Evolutionary conservation across 1,140 invertebrate genomes (phyloP).

Genomic region (Trachymyrmex septentrionalis): DNA sequence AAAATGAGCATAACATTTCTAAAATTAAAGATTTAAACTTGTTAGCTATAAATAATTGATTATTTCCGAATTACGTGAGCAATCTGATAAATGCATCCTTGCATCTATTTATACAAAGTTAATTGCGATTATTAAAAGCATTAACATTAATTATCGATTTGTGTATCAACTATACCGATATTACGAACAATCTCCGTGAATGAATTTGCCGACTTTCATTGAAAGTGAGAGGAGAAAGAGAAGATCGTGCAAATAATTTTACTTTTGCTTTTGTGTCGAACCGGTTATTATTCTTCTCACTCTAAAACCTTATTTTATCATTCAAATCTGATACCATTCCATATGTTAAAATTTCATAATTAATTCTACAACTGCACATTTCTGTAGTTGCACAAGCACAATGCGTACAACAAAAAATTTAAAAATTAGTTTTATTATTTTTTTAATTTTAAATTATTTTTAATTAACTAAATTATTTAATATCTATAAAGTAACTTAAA

Average conservation of each 20-base stretch:
- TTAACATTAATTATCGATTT: slow-evolving; percentile 41
- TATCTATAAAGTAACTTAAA: not conserved
- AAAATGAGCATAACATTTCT: not conserved
- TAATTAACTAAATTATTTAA: slow-evolving; percentile 5
- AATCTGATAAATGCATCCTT: not conserved
- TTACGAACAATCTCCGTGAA: not conserved
- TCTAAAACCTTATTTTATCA: not conserved
- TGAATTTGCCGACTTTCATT: slow-evolving; percentile 50
- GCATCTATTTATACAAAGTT: not conserved
- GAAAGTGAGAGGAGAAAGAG: slow-evolving; percentile 78
- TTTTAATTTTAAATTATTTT: not conserved
- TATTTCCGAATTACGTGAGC: not conserved
- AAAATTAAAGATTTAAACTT: not conserved
- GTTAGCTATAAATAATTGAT: not conserved
- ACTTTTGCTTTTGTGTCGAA: slow-evolving; percentile 78
- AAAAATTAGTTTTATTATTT: not conserved
- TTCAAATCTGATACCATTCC: not conserved
- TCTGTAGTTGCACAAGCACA: not conserved
- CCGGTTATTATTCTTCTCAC: slow-evolving; percentile 73
- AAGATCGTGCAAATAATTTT: slow-evolving; percentile 75
- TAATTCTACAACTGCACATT: not conserved
- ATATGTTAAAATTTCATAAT: not conserved
- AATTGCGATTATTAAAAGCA: slow-evolving; percentile 46
- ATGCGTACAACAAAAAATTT: not conserved
- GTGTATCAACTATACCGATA: not conserved